Evolutionary conservation across 2,797 vertebrate genomes (phyloP), one percentile per base, ranked within the genome.

Genomic region (Falco cherrug): DNA sequence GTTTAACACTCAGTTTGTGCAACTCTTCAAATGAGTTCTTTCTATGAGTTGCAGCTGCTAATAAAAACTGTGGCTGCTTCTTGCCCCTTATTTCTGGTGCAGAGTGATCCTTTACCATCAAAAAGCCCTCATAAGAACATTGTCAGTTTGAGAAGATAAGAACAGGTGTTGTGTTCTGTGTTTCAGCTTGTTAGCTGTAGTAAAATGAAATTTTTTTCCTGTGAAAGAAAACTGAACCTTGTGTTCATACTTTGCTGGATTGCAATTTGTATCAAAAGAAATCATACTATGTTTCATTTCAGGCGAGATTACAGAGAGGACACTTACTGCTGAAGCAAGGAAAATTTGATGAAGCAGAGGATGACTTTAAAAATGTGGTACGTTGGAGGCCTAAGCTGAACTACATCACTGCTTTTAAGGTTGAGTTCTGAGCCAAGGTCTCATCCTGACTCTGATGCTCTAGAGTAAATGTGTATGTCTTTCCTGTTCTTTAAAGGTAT

Each of bases 301-400:
- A 99, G 99, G 99, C 99, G 63, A 98, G 99, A 69, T 98, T 99
- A 91, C 99, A 99, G 98, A 98, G 99, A 96, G 99, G 99, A 89
- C 99, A 99, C 28, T 98, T 99, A 22, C 94, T 99, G 41, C 98
- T 99, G 86, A 99, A 99, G 96, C 99, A 99, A 91, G 99, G 99
- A 41, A 99, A 98, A 92, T 98, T 99, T 7, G 99, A 99, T 93
- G 99, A 99, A 97, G 99, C 99, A 19, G 99, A 99, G 96, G 98
- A 98, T 50, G 99, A 99, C 97, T 99, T 99, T 59, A 99, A 99
- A 97, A 99, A 98, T 90, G 99, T 99, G 98, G 99, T 99, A 97
- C 97, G 98, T 97, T 87, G 67, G 47, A 92, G n/a, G 28, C 25
- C 18, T 33, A 13, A 43, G 39, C 12, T 67, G 56, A 86, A 31